These are phyloP conservation scores for Diphyllodes magnificus DNA, from an alignment of 2,113 vertebrate genomes.

Conservation along the genomic window DNA sequence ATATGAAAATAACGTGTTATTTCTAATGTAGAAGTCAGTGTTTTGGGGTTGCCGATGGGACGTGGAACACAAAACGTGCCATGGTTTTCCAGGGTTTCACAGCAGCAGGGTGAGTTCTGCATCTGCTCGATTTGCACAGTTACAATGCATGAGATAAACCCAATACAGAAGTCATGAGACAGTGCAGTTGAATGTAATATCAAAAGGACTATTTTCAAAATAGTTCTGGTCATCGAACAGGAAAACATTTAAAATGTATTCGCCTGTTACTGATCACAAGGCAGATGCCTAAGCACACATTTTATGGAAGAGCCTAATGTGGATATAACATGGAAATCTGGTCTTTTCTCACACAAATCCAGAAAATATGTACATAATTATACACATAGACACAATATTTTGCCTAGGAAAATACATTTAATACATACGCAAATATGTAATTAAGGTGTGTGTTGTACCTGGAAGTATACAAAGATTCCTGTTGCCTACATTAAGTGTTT, in stretches of 20 bases:
- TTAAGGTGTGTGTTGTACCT: not conserved
- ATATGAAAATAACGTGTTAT: not conserved
- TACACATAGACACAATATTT: not conserved
- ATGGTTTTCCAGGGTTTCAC: not conserved
- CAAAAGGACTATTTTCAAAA: not conserved
- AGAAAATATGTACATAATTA: not conserved
- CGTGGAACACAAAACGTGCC: not conserved
- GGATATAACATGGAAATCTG: not conserved
- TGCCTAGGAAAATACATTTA: not conserved
- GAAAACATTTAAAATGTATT: not conserved
- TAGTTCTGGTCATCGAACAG: not conserved
- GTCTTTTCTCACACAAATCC: not conserved
- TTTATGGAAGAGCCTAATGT: not conserved
- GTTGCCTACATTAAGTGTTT: not conserved
- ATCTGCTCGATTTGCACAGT: not conserved
- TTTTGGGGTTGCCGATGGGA: not conserved
- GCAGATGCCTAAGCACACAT: not conserved
- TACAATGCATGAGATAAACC: not conserved
- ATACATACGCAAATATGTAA: not conserved
- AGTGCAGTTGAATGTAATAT: not conserved
- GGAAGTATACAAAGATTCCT: not conserved
- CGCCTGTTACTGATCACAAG: not conserved
- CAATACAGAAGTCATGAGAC: not conserved
- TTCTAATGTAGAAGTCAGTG: not conserved
- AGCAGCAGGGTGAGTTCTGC: not conserved